Evolutionary conservation across 2,797 vertebrate genomes (phyloP).

Genomic region (Gambusia yucatana): DNA sequence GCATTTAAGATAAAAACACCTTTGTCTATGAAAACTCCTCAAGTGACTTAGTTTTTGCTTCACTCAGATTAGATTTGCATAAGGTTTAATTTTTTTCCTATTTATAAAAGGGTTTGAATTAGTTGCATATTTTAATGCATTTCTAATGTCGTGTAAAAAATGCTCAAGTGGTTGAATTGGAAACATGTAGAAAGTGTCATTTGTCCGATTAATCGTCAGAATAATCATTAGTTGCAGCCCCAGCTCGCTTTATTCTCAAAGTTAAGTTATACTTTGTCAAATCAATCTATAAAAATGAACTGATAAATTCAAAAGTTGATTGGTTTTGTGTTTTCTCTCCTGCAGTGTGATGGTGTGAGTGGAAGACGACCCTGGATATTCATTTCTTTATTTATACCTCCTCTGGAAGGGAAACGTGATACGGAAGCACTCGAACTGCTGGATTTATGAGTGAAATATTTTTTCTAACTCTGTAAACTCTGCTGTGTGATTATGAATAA

Average conservation of each 20-base stretch:
- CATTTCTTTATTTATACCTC: slow-evolving; percentile 67
- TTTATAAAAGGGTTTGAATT: no score
- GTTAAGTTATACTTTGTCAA: background rate
- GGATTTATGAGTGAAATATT: slow-evolving; percentile 19
- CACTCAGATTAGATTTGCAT: no score
- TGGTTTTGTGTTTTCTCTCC: slow-evolving; percentile 5
- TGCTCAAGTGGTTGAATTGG: no score
- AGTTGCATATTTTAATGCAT: no score
- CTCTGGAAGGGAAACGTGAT: slow-evolving; percentile 42
- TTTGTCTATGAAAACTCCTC: no score
- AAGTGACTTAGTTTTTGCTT: no score
- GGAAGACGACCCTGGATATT: slow-evolving; percentile 40
- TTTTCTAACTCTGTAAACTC: slow-evolving; percentile 46
- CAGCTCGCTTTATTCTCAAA: background rate
- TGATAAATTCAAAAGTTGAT: background rate
- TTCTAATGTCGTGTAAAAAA: no score
- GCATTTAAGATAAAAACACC: no score
- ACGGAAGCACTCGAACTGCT: slow-evolving; percentile 14
- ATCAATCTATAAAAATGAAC: background rate
- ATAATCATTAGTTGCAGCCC: no score
- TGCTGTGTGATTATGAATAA: slow-evolving; percentile 70
- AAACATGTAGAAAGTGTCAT: no score
- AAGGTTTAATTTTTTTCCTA: no score
- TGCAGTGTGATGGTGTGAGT: slow-evolving; percentile 65
- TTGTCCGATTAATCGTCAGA: no score